These are phyloP conservation scores for Acronicta psi DNA, from an alignment of 2,888 invertebrate genomes.

Conservation along the genomic window DNA sequence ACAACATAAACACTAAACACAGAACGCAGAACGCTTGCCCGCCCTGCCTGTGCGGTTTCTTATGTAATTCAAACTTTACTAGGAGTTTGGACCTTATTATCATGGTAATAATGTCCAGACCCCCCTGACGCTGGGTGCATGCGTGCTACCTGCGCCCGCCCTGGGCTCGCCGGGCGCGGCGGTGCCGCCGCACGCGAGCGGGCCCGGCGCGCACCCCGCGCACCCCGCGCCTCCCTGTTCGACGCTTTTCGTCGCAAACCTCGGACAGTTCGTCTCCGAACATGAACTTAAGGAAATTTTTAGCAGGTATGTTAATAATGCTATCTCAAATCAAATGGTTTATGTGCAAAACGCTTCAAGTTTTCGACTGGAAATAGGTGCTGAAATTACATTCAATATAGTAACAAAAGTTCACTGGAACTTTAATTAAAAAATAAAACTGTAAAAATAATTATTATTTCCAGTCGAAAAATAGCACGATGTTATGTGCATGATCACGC, in stretches of 20 bases:
- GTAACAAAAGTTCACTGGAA: constrained; percentile 1
- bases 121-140: constrained; percentile 90
- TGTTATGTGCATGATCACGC: constrained; percentile 76
- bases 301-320: constrained; percentile 92
- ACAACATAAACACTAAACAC: constrained; percentile 2
- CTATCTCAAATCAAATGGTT: constrained; percentile 19
- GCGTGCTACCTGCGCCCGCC: constrained; percentile 97
- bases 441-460: constrained; percentile 58
- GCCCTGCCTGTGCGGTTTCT: constrained; percentile 65
- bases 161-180: constrained; percentile 96
- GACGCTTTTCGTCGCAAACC: constrained; percentile 99
- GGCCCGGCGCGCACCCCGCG: constrained; percentile 90
- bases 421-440: constrained; percentile 13
- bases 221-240: constrained; percentile 96
- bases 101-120: constrained; percentile 70
- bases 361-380: constrained; percentile 63
- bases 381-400: constrained; percentile 5
- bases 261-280: constrained; percentile 99
- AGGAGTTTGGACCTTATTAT: constrained; percentile 56
- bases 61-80: constrained; percentile 41
- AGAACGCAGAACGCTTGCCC: constrained; percentile 49
- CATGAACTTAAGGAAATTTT: constrained; percentile 99
- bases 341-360: constrained; percentile 56
- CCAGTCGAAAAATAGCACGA: constrained; percentile 69
- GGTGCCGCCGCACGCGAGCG: constrained; percentile 89